phyloP scores from a whole-genome alignment of 2,113 vertebrate species.

The Delphinus delphis region DNA sequence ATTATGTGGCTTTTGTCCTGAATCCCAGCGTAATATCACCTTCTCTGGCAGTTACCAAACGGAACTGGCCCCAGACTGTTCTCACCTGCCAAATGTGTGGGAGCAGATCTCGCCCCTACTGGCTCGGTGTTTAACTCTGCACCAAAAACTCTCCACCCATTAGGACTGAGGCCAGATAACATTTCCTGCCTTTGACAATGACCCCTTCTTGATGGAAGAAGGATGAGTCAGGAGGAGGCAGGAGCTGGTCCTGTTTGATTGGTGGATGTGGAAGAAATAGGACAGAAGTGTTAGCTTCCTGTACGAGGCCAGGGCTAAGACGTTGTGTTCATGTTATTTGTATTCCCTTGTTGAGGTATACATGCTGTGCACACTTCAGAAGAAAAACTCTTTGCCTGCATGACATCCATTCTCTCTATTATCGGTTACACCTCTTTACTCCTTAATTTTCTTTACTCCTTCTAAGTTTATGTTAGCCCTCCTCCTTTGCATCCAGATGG shows the following conservation, averaged over 20 bases:
- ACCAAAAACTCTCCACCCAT: conserved; percentile 44
- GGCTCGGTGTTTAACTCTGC: conserved; percentile 42
- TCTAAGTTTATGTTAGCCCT: background rate
- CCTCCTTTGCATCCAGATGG: background rate
- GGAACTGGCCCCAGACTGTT: background rate
- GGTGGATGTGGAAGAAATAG: background rate
- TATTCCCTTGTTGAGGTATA: background rate
- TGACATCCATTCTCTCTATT: background rate
- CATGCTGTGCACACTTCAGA: background rate
- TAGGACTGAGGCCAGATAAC: conserved; percentile 18
- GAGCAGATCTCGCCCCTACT: background rate
- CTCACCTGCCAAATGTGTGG: conserved; percentile 52
- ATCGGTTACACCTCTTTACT: background rate
- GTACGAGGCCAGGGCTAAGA: background rate
- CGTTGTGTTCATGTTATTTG: background rate
- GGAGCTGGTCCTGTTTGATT: background rate
- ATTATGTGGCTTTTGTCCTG: conserved; percentile 54
- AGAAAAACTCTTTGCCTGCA: background rate
- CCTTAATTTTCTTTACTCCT: background rate
- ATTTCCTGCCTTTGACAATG: conserved; percentile 2
- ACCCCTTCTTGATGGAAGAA: background rate
- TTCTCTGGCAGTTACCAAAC: conserved; percentile 47
- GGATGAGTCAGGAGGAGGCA: background rate
- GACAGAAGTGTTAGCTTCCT: background rate
- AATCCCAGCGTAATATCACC: conserved; percentile 39